These are phyloP conservation scores for Dipus sagitta DNA, from an alignment of 2,797 vertebrate species.

Conservation along the genomic window DNA sequence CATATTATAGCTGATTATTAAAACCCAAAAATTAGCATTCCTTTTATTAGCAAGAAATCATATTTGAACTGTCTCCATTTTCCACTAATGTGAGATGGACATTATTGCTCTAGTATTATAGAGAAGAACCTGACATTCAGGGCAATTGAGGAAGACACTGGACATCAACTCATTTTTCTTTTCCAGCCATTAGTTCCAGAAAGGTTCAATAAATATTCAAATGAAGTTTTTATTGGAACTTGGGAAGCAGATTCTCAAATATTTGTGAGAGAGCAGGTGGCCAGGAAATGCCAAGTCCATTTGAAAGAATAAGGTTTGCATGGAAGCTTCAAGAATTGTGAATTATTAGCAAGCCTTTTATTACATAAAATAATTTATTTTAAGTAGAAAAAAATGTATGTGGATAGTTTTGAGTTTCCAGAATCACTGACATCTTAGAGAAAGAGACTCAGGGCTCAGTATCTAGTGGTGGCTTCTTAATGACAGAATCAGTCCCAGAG, in stretches of 20 bases:
- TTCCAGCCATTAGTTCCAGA: neutral
- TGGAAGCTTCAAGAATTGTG: no score
- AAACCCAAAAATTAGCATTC: no score
- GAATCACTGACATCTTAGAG: neutral
- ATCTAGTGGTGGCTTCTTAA: neutral
- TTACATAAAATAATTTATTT: neutral
- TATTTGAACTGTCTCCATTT: no score
- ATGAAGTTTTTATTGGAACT: neutral
- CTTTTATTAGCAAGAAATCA: no score
- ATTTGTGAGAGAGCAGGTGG: neutral
- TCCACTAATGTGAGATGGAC: no score
- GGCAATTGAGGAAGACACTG: no score
- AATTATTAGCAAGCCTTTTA: neutral
- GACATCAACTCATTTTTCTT: neutral
- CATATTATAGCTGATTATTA: no score
- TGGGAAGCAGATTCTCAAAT: neutral
- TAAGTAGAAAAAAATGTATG: neutral
- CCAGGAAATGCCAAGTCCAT: neutral
- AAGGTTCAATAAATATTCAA: neutral
- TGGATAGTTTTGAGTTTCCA: neutral
- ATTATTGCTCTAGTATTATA: no score
- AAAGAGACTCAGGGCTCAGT: neutral
- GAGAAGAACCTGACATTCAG: no score
- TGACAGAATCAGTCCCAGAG: neutral
- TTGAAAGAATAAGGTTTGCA: neutral